Evolutionary conservation across 2,113 vertebrate genomes (phyloP), one percentile per base, ranked within the genome.

Genomic region (Elephas maximus): DNA sequence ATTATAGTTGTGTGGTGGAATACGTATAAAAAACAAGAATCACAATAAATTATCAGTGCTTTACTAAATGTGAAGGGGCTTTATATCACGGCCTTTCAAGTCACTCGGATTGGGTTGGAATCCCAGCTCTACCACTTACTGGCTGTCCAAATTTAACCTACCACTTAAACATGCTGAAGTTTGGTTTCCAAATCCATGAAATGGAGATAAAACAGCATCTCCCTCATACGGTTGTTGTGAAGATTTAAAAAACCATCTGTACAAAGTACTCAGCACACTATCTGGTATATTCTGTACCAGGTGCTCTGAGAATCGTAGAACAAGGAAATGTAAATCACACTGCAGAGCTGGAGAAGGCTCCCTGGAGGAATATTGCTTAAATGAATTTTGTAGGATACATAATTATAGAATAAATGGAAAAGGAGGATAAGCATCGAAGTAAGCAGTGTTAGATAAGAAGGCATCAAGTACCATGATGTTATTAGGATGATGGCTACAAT

Each of bases 371-470:
- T 79, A 73, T 44, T 91, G 4, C 53, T 28, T 60, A 73, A 48
- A 88, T 91, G 48, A 80, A 88, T 80, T 91, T 80, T 69, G 41
- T 74, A 91, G 33, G 45, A 53, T 37, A 79, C 80, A 80, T 37
- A 76, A 69, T 44, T 82, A 60, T 45, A 80, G 90, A 88, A 45
- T 30, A 62, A 71, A 53, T 45, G 33, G 60, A n/a, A 37, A 15
- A 53, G 21, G 63, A 80, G 8, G 57, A 60, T n/a, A 28, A 81
- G 14, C 26, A 81, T 80, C 89, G 76, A 88, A 37, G 67, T 48
- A 62, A 77, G 60, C 21, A 41, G 2, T 17, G 0, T 12, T 2
- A 41, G 30, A 37, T 28, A 89, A 93, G 76, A 85, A 65, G 20
- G 53, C 62, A 44, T 4, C 3, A n/a, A 62, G 60, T 26, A 11